Conservation (phyloP, 2,113 vertebrate species). For the Willisornis vidua region DNA sequence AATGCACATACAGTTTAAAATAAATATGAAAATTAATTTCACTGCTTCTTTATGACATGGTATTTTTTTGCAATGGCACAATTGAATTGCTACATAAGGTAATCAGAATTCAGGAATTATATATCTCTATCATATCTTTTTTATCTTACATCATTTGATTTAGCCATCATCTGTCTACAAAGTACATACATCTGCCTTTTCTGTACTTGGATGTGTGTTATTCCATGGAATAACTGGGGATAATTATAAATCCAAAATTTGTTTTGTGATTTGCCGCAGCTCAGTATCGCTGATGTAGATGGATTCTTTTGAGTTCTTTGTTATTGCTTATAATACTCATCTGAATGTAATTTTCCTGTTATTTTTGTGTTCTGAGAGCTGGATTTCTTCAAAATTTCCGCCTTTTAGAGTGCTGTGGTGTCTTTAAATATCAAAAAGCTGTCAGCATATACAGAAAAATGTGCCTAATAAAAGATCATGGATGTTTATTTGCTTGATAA, state of each 20-base stretch:
- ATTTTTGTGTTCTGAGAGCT: background rate
- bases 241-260: background rate
- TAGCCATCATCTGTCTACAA: background rate
- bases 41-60: background rate
- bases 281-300: background rate
- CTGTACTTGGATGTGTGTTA: background rate
- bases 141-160: background rate
- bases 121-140: background rate
- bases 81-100: background rate
- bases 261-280: background rate
- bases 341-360: background rate
- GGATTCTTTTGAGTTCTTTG: background rate
- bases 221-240: background rate
- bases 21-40: background rate
- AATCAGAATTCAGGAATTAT: background rate
- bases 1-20: background rate
- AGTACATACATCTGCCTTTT: background rate
- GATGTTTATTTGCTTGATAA: slow-evolving; percentile 3
- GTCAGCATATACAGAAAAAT: background rate
- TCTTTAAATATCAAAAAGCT: background rate
- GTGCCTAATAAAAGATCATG: background rate
- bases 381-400: background rate
- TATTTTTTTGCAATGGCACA: background rate
- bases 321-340: background rate
- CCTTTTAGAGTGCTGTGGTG: background rate